phyloP scores from a whole-genome alignment of 2,888 invertebrate species.

The Aproaerema taeniolella region DNA sequence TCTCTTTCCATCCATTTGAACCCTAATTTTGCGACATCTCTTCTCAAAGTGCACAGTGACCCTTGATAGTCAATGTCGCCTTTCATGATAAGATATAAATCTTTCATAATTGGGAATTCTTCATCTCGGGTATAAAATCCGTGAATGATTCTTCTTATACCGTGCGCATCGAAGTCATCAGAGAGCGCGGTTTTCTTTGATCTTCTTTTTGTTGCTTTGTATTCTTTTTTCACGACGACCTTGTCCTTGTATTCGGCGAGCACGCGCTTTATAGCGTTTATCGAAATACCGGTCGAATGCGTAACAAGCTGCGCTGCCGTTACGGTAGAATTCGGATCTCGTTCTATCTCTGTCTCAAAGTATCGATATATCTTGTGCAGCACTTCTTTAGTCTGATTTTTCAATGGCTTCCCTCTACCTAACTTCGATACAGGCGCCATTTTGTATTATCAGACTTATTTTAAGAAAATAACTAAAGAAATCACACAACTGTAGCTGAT shows the following conservation, averaged over 20 bases:
- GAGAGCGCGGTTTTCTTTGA: constrained; percentile 27
- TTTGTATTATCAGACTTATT: constrained; percentile 6
- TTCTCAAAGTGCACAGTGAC: constrained; percentile 29
- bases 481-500: constrained; percentile 31
- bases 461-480: constrained; percentile 20
- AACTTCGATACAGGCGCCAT: constrained; percentile 32
- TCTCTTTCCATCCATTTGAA: constrained; percentile 34
- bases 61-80: constrained; percentile 33
- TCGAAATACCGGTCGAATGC: constrained; percentile 34
- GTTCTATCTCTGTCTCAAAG: constrained; percentile 31
- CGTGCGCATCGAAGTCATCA: constrained; percentile 29
- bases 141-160: constrained; percentile 30
- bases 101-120: constrained; percentile 32
- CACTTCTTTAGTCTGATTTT: constrained; percentile 33
- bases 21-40: constrained; percentile 30
- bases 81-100: constrained; percentile 31
- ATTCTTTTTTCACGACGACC: constrained; percentile 23
- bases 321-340: constrained; percentile 32
- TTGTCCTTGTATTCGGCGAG: constrained; percentile 24
- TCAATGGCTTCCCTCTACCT: constrained; percentile 32
- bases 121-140: constrained; percentile 32
- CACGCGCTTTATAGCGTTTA: constrained; percentile 29
- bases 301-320: constrained; percentile 32
- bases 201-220: constrained; percentile 21
- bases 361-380: constrained; percentile 31